Evolutionary conservation across 2,888 invertebrate genomes (phyloP).

Genomic region (Stenichneumon culpator): DNA sequence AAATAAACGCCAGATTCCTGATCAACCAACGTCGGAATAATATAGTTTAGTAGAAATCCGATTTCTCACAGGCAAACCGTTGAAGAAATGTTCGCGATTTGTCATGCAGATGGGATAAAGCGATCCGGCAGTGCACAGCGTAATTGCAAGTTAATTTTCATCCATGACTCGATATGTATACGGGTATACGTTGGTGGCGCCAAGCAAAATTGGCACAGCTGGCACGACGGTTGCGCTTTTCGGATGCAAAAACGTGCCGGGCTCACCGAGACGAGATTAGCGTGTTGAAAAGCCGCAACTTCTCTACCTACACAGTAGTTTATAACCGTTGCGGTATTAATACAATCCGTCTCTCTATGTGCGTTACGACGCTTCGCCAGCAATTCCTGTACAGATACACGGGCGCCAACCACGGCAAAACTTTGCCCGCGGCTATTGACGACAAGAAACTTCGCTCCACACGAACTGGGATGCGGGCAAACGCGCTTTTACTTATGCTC

Average conservation of each 20-base stretch:
- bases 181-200: slow-evolving; percentile 20
- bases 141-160: slow-evolving; percentile 20
- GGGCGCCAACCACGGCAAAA: slow-evolving; percentile 35
- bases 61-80: not conserved
- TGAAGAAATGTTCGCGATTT: not conserved
- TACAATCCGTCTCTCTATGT: slow-evolving; percentile 22
- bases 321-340: slow-evolving; percentile 21
- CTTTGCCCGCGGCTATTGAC: slow-evolving; percentile 51
- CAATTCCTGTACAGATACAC: slow-evolving; percentile 27
- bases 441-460: slow-evolving; percentile 54
- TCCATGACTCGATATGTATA: not conserved
- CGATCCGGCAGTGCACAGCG: not conserved
- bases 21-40: too few species aligned
- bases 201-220: slow-evolving; percentile 64
- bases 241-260: slow-evolving; percentile 40
- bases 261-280: slow-evolving; percentile 45
- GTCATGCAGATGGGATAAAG: not conserved
- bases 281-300: slow-evolving; percentile 43
- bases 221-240: slow-evolving; percentile 36
- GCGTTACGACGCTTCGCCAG: slow-evolving; percentile 22
- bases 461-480: slow-evolving; percentile 18
- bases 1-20: too few species aligned
- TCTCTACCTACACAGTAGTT: not conserved
- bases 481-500: slow-evolving; percentile 30
- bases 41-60: not conserved